Evolutionary conservation across 1,140 invertebrate species (phyloP), one percentile per base, ranked within the genome.

Genomic region (Apis laboriosa): DNA sequence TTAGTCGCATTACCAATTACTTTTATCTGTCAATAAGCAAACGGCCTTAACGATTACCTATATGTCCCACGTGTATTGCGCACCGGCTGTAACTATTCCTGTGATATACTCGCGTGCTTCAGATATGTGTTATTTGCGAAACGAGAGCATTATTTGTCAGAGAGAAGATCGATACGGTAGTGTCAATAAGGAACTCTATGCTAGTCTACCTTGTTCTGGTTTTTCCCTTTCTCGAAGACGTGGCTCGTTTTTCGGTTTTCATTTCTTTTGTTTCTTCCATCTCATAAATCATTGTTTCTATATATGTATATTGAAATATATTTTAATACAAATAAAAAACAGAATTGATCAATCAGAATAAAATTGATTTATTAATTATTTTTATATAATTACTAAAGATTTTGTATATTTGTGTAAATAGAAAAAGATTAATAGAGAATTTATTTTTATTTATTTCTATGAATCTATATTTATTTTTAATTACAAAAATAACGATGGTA

Each of bases 1-100:
- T 34, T 77, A 61, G 66, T 77, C 76, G 53, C 80, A 68, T 87
- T 73, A 66, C 73, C 73, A 79, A 86, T 87, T 87, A 86, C 68
- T 15, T 87, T 80, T 87, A 86, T 77, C 64, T 80, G 71, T 80
- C 81, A 87, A 84, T 84, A 86, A 87, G 85, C 67, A 71, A 77
- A 80, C 53, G 63, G 61, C 63, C 64, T 64, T 72, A 66, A 64
- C 63, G 61, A 86, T 87, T 72, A 66, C 49, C 56, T 61, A 24
- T 77, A 53, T 77, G 64, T 49, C 28, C 9, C 60, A 68, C 56
- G 61, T 67, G 58, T 66, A 74, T 68, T 66, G 71, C 73, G 60
- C 28, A 60, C 13, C 53, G 67, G 77, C 43, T n/a, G 72, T 53
- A 64, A 75, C 61, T 84, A 72, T 86, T 76, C 60, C 76, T 75